Evolutionary conservation across 2,888 invertebrate genomes (phyloP), one percentile per base, ranked within the genome.

Genomic region (Zaprionus bogoriensis): DNA sequence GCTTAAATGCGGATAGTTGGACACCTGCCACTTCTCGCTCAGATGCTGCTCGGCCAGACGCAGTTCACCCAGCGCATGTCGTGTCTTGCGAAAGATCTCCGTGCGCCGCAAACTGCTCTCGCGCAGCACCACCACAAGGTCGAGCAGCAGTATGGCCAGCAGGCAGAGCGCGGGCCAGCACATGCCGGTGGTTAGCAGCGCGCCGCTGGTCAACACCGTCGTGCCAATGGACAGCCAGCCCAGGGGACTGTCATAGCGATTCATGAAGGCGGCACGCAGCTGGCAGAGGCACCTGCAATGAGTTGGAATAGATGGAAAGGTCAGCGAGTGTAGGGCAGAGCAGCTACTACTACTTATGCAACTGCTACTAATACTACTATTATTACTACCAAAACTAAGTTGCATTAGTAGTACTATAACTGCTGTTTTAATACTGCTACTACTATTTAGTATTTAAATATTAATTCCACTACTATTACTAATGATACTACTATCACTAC

Each of bases 1-100:
- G 51, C 87, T 96, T 7, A 97, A 91, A 89, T 97, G 95, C 3
- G 98, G 97, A 91, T 97, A 98, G 88, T 97, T 95, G 39, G 93
- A 93, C 5, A 93, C 91, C 51, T 92, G 92, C 97, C 97, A 97
- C 64, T 93, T 90, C 10, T 74, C 76, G 38, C 88, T 87, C 0
- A 91, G 67, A 52, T 88, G 88, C 27, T 89, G 83, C 44, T 89
- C 90, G 1, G 90, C 90, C 44, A 91, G 55, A 7, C 85, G 82
- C 14, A 91, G 74, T 44, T 91, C 91, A 10, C 54, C 41, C n/a
- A 91, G 54, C 2, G 89, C 85, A 12, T 78, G 71, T 1, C 92
- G 91, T 57, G 94, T 92, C 89, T 94, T 94, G 20, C 92, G 91
- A 69, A 76, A 89, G n/a, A 91, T 89, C 76, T 91, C 91, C 0